Evolutionary conservation across 2,888 invertebrate genomes (phyloP).

Genomic region (Acrocyrtus sp.): DNA sequence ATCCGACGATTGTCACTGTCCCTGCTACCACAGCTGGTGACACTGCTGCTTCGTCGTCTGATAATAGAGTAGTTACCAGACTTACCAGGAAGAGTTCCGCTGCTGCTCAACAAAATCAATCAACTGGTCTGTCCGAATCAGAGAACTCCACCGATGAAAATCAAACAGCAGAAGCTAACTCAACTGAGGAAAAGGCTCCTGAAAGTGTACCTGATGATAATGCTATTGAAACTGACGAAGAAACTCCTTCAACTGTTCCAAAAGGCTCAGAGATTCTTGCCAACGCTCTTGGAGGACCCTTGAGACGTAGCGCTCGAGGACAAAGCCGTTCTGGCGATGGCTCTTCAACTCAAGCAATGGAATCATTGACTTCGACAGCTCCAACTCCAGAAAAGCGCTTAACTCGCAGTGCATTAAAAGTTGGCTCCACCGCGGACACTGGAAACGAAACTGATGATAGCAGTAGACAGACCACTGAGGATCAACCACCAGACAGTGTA

Average conservation of each 20-base stretch:
- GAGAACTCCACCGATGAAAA: constrained; percentile 36
- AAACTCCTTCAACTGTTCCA: constrained; percentile 27
- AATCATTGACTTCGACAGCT: not conserved
- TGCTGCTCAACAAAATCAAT: constrained; percentile 10
- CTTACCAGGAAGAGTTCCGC: constrained; percentile 32
- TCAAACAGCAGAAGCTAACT: constrained; percentile 32
- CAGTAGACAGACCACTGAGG: constrained; percentile 19
- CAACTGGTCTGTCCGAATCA: constrained; percentile 25
- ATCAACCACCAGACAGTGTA: constrained; percentile 37
- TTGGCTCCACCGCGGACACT: constrained; percentile 1
- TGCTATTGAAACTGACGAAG: constrained; percentile 51
- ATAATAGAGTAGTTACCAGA: constrained; percentile 29
- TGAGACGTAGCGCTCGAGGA: constrained; percentile 44
- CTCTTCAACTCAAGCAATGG: not conserved
- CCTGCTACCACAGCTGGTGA: constrained; percentile 28
- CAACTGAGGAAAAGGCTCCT: constrained; percentile 10
- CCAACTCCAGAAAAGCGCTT: constrained; percentile 26
- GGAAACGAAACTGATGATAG: constrained; percentile 16
- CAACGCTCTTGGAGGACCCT: constrained; percentile 53
- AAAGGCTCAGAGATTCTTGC: constrained; percentile 57
- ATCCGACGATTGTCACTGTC: constrained; percentile 58
- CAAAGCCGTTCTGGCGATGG: constrained; percentile 27
- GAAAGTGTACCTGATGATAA: constrained; percentile 40
- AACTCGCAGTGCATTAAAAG: constrained; percentile 29
- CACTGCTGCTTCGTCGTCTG: constrained; percentile 9